A percentile compares a stretch with the other conserved stretches of the same genome.
phyloP scores from a whole-genome alignment of 2,113 vertebrate genomes.

The Calyptomena viridis region DNA sequence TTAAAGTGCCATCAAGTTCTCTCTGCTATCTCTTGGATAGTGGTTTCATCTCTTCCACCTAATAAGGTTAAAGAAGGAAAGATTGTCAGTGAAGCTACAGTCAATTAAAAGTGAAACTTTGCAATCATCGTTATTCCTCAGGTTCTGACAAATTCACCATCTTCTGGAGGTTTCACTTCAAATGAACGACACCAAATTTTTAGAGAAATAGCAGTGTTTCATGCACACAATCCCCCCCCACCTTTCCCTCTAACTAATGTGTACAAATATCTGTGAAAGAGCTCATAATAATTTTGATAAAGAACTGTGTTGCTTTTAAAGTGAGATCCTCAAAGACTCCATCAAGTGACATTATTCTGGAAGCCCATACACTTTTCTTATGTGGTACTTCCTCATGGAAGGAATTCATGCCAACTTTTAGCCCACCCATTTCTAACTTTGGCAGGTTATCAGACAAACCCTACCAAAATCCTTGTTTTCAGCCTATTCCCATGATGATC shows the following conservation, averaged over 20 bases:
- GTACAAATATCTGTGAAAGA: not conserved
- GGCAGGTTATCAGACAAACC: not conserved
- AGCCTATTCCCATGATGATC: not conserved
- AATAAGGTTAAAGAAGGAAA: constrained; percentile 34
- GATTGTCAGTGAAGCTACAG: not conserved
- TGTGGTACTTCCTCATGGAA: not conserved
- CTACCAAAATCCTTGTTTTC: not conserved
- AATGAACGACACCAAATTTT: not conserved
- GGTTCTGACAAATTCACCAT: not conserved
- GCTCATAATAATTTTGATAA: not conserved
- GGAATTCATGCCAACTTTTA: accelerated
- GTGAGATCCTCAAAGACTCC: not conserved
- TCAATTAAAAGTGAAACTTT: constrained; percentile 11
- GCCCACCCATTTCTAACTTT: not conserved
- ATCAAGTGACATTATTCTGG: not conserved
- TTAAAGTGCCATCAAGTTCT: not conserved
- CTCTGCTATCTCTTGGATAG: not conserved
- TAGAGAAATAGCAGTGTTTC: not conserved
- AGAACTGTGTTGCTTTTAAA: not conserved
- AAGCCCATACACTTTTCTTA: not conserved
- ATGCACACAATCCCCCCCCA: not conserved
- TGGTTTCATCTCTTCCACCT: not conserved
- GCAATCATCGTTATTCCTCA: not conserved
- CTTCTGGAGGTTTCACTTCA: not conserved
- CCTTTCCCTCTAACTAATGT: not conserved